A percentile compares a stretch with the other conserved stretches of the same genome.
These are phyloP conservation scores for Hyla sarda DNA, from an alignment of 2,113 vertebrate genomes.

Conservation along the genomic window DNA sequence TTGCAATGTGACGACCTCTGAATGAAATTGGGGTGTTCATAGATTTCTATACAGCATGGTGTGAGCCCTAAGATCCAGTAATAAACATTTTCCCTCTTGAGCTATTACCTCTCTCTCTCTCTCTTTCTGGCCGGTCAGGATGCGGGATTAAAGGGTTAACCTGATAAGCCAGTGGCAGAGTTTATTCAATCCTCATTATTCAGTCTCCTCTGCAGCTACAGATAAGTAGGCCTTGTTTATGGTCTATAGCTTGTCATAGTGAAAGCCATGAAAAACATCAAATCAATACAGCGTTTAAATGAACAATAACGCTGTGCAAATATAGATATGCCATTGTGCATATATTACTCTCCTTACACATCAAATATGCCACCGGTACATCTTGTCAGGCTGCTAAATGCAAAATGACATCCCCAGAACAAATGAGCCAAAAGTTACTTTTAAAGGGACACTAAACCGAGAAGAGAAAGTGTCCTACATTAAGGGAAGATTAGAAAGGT, in stretches of 20 bases:
- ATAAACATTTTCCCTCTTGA: neutral
- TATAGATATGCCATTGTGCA: slow-evolving; percentile 76
- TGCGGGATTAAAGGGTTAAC: slow-evolving; percentile 31
- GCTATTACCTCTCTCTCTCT: neutral
- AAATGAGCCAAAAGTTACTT: slow-evolving; percentile 44
- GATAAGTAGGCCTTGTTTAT: slow-evolving; percentile 72
- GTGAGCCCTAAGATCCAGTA: neutral
- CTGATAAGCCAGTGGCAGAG: slow-evolving; percentile 55
- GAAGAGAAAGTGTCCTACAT: neutral
- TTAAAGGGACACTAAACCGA: neutral
- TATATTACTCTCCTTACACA: slow-evolving; percentile 73
- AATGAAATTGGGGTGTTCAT: neutral
- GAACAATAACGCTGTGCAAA: slow-evolving; percentile 75
- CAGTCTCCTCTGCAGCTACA: slow-evolving; percentile 69
- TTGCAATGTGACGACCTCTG: no score
- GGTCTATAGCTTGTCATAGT: slow-evolving; percentile 73
- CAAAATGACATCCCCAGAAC: slow-evolving; percentile 62
- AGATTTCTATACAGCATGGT: no score
- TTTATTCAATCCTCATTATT: slow-evolving; percentile 75
- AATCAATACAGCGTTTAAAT: slow-evolving; percentile 80
- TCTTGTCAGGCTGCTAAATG: slow-evolving; percentile 72
- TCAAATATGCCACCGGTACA: slow-evolving; percentile 54
- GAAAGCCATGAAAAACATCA: slow-evolving; percentile 68
- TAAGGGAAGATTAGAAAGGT: no score
- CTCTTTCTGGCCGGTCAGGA: neutral